Evolutionary conservation across 2,888 invertebrate genomes (phyloP).

Genomic region (Cataglyphis livida): DNA sequence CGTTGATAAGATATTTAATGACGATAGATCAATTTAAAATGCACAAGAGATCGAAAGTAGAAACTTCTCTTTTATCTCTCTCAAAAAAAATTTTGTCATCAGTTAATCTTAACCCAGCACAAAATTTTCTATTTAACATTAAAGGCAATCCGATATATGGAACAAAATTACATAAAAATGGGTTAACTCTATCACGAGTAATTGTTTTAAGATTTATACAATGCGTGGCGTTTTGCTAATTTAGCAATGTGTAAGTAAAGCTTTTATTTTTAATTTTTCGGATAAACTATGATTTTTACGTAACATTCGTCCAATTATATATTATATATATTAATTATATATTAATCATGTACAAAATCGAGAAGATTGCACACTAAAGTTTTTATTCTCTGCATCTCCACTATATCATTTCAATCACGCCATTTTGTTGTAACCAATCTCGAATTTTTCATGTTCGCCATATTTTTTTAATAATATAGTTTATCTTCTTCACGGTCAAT

Average conservation of each 20-base stretch:
- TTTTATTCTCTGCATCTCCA: slow-evolving; percentile 16
- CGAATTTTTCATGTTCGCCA: slow-evolving; percentile 39
- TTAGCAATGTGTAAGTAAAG: neutral
- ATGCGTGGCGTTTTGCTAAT: neutral
- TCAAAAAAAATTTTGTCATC: slow-evolving; percentile 6
- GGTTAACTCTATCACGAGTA: neutral
- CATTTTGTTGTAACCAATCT: slow-evolving; percentile 15
- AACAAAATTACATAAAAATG: neutral
- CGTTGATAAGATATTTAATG: slow-evolving; percentile 33
- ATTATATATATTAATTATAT: neutral
- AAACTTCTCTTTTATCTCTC: neutral
- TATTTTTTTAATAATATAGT: slow-evolving; percentile 31
- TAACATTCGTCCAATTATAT: slow-evolving; percentile 11
- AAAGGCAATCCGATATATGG: neutral
- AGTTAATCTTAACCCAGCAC: slow-evolving; percentile 9
- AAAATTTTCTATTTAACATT: slow-evolving; percentile 3
- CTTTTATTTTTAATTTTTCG: slow-evolving; percentile 5
- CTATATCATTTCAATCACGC: neutral
- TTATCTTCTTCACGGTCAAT: slow-evolving; percentile 43
- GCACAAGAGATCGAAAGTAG: neutral
- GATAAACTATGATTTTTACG: slow-evolving; percentile 7
- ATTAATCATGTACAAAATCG: slow-evolving; percentile 9
- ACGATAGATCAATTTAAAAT: slow-evolving; percentile 26
- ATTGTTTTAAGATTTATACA: neutral
- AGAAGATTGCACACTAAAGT: neutral